Percentiles rank a stretch among this genome's conserved stretches.
phyloP scores from a whole-genome alignment of 2,113 vertebrate genomes.

The Oryzias javanicus region DNA sequence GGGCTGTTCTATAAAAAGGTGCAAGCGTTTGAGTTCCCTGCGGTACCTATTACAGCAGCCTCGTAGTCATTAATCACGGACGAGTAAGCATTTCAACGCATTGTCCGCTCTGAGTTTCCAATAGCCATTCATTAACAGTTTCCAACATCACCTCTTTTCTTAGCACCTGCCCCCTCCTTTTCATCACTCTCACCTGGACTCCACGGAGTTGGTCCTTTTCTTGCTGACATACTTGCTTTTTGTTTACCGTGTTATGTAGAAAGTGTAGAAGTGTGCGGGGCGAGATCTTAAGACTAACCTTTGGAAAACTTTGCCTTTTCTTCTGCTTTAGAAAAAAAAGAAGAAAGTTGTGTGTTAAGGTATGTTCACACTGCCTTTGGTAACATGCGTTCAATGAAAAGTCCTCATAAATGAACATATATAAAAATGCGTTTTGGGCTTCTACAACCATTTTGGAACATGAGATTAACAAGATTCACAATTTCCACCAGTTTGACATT shows the following conservation, averaged over 20 bases:
- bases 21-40: constrained; percentile 69
- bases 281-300: constrained; percentile 39
- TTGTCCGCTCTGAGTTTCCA: constrained; percentile 66
- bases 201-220: constrained; percentile 61
- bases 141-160: constrained; percentile 69
- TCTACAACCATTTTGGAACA: too few relatives aligned
- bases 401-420: too few relatives aligned
- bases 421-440: too few relatives aligned
- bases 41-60: constrained; percentile 76
- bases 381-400: too few relatives aligned
- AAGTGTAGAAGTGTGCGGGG: constrained; percentile 22
- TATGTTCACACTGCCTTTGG: too few relatives aligned
- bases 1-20: constrained; percentile 76
- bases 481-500: too few relatives aligned
- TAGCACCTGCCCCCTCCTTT: constrained; percentile 58
- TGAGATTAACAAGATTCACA: too few relatives aligned
- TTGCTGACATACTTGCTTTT: constrained; percentile 74
- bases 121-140: constrained; percentile 79
- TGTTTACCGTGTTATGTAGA: constrained; percentile 40
- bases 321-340: constrained; percentile 9
- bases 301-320: constrained; percentile 21
- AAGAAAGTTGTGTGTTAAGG: too few relatives aligned
- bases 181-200: constrained; percentile 70
- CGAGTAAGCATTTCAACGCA: constrained; percentile 73
- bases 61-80: constrained; percentile 78